phyloP scores from a whole-genome alignment of 2,113 vertebrate genomes.

The Albula glossodonta region DNA sequence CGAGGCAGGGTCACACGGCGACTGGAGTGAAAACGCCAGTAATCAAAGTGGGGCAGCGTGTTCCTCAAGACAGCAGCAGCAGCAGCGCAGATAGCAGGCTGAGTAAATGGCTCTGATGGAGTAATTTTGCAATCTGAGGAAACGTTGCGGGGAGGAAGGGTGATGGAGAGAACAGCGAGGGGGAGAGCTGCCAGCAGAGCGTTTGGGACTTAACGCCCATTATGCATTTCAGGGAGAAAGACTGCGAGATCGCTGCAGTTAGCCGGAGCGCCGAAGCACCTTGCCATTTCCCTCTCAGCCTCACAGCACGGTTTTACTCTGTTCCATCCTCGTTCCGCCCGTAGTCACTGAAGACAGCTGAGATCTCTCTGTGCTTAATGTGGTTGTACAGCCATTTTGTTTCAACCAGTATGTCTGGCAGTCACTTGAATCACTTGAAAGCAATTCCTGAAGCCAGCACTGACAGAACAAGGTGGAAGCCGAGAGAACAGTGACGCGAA shows the following conservation, averaged over 20 bases:
- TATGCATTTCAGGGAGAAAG: neutral
- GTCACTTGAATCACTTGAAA: neutral
- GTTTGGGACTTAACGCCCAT: neutral
- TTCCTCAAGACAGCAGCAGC: neutral
- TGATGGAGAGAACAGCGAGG: neutral
- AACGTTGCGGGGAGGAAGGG: neutral
- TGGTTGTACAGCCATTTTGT: neutral
- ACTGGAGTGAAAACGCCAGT: neutral
- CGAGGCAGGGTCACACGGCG: neutral
- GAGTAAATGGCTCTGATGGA: slow-evolving; percentile 9
- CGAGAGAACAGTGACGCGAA: too few relatives aligned
- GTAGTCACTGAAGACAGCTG: neutral
- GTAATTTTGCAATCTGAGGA: neutral
- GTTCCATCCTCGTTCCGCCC: neutral
- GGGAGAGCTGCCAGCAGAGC: neutral
- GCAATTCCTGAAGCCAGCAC: neutral
- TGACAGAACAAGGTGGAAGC: neutral
- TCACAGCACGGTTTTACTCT: neutral
- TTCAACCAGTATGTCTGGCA: neutral
- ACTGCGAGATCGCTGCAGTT: neutral
- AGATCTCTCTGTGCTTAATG: neutral
- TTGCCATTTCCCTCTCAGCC: neutral
- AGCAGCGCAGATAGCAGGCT: neutral
- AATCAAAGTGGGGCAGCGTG: neutral
- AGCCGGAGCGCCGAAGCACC: neutral